Base-by-base conservation (phyloP, 2,113 vertebrate genomes). In the Gallinago paraguaiae region DNA sequence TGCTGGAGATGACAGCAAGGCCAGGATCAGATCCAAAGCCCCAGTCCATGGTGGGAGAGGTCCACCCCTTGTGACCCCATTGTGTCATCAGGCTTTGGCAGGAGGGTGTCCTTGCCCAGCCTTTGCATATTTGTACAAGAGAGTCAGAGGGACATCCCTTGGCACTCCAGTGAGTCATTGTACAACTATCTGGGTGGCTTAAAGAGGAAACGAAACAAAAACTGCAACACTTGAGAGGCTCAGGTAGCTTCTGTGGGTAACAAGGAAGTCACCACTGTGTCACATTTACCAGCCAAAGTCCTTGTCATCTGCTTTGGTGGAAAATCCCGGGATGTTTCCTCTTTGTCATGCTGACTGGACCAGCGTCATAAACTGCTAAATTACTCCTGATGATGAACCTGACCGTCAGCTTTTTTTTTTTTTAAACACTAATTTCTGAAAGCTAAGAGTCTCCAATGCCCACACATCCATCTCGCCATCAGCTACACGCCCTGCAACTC, bases 31-130 rank as follows among this genome's bases (percentile, higher is more conserved):
- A 16, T 30, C 50, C 48, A 53, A 17, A 3, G 22, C 51, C 9
- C 17, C 25, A 33, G 1, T 10, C 23, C 14, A 5, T 4, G 14
- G 33, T 3, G 37, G 56, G 28, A 25, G 28, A 67, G 3, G 3
- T 59, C 24, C 46, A 2, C 31, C 10, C 39, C n/a, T 27, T 0
- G 0, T 31, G 31, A 69, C 31, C n/a, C 14, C 20, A 2, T 11
- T 13, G 31, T 67, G 54, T 11, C 74, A 67, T 41, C 60, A 61
- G 54, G 11, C 48, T 69, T 53, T n/a, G 60, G 16, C 25, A 56
- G 54, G 25, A 74, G 30, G 13, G 57, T 0, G 2, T 45, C 31
- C 48, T 53, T 67, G 41, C 56, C 22, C 67, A 64, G 53, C n/a
- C 19, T 54, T 41, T 7, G 27, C 46, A 8, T 56, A 17, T 31